A percentile compares a stretch with the other conserved stretches of the same genome.
Conservation (phyloP, 1,140 invertebrate genomes). For the Cryptotermes secundus region DNA sequence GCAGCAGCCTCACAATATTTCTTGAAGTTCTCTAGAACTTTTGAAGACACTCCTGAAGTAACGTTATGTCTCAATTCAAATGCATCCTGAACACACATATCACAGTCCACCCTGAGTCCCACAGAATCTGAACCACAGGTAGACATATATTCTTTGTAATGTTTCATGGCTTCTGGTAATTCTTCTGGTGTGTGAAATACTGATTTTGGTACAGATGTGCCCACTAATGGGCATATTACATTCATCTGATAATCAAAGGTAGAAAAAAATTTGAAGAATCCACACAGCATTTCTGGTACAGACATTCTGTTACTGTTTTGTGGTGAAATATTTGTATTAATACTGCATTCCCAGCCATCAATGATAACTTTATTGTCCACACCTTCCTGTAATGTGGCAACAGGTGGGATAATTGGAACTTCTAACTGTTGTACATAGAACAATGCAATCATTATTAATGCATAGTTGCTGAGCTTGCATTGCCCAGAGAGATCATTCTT, state of each 20-base stretch:
- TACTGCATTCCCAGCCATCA: constrained; percentile 55
- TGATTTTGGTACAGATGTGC: constrained; percentile 43
- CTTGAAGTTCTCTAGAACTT: constrained; percentile 2
- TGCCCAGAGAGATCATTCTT: constrained; percentile 53
- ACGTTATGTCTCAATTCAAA: constrained; percentile 54
- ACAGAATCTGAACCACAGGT: constrained; percentile 37
- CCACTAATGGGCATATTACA: constrained; percentile 53
- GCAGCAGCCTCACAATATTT: background rate
- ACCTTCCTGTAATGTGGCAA: constrained; percentile 46
- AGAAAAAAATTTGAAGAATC: constrained; percentile 53
- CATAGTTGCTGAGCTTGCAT: constrained; percentile 59
- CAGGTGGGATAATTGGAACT: constrained; percentile 48
- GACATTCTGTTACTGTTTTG: constrained; percentile 38
- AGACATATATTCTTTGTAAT: constrained; percentile 34
- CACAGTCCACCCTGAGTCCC: constrained; percentile 38
- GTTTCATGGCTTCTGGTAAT: constrained; percentile 10
- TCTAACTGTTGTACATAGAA: constrained; percentile 63
- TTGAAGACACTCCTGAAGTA: constrained; percentile 43
- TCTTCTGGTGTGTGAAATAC: constrained; percentile 43
- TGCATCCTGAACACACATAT: constrained; percentile 55
- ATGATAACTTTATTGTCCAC: constrained; percentile 41
- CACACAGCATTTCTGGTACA: constrained; percentile 47
- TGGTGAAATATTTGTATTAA: constrained; percentile 40
- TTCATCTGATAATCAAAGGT: constrained; percentile 50
- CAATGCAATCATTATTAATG: constrained; percentile 58